Percentiles rank a stretch among this genome's conserved stretches.
Conservation (phyloP, 2,888 invertebrate species). For the Pediacus dermestoides region DNA sequence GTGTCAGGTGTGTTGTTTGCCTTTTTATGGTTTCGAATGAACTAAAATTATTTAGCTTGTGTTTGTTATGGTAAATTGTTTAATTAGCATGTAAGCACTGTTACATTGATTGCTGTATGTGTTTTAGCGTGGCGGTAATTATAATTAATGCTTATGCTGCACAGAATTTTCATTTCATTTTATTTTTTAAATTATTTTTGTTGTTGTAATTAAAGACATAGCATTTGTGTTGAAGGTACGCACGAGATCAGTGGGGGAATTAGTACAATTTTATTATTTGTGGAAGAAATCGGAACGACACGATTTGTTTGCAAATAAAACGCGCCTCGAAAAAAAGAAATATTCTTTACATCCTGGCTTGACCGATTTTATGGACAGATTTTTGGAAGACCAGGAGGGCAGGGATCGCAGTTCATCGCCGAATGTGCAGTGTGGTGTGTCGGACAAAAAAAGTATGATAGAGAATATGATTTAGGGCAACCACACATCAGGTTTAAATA, state of each 20-base stretch:
- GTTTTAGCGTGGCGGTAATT: no score
- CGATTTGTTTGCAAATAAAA: slow-evolving; percentile 86
- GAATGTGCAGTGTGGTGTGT: slow-evolving; percentile 53
- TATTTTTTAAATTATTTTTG: background rate
- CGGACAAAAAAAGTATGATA: slow-evolving; percentile 10
- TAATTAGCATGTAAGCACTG: no score
- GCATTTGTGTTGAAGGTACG: slow-evolving; percentile 62
- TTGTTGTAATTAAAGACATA: background rate
- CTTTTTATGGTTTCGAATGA: no score
- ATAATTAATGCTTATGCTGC: no score
- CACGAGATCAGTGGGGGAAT: slow-evolving; percentile 91
- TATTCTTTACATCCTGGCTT: slow-evolving; percentile 88
- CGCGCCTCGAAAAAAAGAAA: slow-evolving; percentile 86
- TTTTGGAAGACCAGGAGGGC: slow-evolving; percentile 79
- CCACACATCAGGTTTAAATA: no score
- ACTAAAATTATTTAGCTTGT: no score
- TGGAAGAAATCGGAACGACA: slow-evolving; percentile 99
- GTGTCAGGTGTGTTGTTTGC: no score
- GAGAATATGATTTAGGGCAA: no score
- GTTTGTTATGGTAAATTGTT: no score
- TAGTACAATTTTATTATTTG: slow-evolving; percentile 93
- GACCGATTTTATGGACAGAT: slow-evolving; percentile 92
- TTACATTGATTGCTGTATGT: no score
- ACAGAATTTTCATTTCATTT: background rate
- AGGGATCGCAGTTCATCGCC: slow-evolving; percentile 71